phyloP scores from a whole-genome alignment of 2,888 invertebrate genomes.

The Sesia apiformis region DNA sequence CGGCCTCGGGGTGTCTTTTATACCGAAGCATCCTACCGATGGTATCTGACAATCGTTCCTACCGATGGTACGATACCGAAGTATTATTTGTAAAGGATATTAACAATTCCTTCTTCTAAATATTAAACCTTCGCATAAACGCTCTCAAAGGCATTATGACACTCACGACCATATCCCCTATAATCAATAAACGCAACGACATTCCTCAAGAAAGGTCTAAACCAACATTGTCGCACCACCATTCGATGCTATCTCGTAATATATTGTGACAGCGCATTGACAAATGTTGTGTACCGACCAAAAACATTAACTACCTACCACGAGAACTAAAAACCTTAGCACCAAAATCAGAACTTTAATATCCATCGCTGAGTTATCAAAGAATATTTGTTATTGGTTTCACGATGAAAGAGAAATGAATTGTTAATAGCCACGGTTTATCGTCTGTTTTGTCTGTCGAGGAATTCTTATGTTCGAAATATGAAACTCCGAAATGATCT shows the following conservation, averaged over 20 bases:
- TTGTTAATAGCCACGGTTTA: too few relatives aligned
- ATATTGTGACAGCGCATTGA: conserved; percentile 19
- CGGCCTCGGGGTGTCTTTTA: too few relatives aligned
- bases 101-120: too few relatives aligned
- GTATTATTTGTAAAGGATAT: too few relatives aligned
- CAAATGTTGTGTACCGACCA: conserved; percentile 15
- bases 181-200: conserved; percentile 14
- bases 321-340: not conserved
- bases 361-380: not conserved
- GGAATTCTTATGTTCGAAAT: not conserved
- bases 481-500: conserved; percentile 4
- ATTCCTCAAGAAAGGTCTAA: conserved; percentile 16
- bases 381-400: too few relatives aligned
- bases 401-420: too few relatives aligned
- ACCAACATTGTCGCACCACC: conserved; percentile 10
- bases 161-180: not conserved
- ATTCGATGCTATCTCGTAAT: conserved; percentile 22
- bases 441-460: too few relatives aligned
- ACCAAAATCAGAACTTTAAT: not conserved
- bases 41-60: too few relatives aligned
- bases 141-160: too few relatives aligned
- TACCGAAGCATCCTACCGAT: too few relatives aligned
- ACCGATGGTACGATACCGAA: too few relatives aligned
- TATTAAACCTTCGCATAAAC: too few relatives aligned
- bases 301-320: conserved; percentile 2